Evolutionary conservation across 2,113 vertebrate species (phyloP), one percentile per base, ranked within the genome.

Genomic region (Calyptomena viridis): DNA sequence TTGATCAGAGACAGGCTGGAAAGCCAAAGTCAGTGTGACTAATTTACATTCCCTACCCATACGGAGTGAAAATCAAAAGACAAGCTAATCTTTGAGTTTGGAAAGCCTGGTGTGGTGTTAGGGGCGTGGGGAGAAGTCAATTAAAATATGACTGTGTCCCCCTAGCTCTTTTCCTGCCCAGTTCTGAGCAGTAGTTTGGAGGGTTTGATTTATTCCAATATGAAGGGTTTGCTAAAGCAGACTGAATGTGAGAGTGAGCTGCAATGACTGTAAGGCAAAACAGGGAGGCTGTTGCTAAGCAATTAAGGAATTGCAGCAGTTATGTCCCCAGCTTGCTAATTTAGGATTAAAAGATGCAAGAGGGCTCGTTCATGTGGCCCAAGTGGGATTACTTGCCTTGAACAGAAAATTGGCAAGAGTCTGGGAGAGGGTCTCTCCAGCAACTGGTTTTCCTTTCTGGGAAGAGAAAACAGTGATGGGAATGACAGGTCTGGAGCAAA

Each of bases 231-330:
- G 76, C 84, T 84, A 78, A 81, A 92, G 89, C 33, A 79, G 69
- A 52, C 37, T 47, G 79, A 81, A 52, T 12, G 6, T 11, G n/a
- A 40, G 56, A 49, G 39, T 10, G 52, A 80, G 62, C 60, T 92
- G 44, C 60, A 60, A 53, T 5, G 7, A 53, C 85, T 82, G 44
- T 49, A n/a, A 71, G 90, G 56, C 77, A 81, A 83, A 80, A 89
- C 56, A 76, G 52, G 60, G 86, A 89, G 80, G 67, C 88, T 86
- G 86, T 96, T 96, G 95, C 95, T 96, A 95, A 97, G 96, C 88
- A 89, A 90, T 88, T 92, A 74, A 75, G 52, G 73, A 92, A 95
- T 87, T 88, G 58, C 75, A 87, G 83, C 73, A 89, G 58, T 80
- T 63, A 20, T 39, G 9, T 74, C 84, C 60, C 31, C 59, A 94